phyloP scores from a whole-genome alignment of 2,888 invertebrate genomes.

The Branchellion lobata region DNA sequence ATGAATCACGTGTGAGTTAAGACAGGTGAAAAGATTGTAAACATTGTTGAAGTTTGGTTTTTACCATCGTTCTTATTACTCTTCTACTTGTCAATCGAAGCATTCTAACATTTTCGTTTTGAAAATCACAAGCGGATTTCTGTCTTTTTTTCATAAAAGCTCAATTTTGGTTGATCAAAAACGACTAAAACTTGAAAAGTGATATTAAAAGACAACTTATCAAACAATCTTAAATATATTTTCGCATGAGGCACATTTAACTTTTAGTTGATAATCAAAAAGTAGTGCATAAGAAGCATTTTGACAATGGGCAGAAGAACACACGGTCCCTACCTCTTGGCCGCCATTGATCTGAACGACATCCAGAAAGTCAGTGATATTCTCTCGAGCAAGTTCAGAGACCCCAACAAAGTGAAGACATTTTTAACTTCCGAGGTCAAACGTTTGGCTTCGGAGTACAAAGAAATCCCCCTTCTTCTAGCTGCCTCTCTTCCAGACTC shows the following conservation, averaged over 20 bases:
- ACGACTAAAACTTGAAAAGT: too few species aligned
- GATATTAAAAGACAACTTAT: too few species aligned
- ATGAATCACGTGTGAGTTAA: background rate
- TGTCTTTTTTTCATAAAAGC: too few species aligned
- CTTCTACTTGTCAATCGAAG: background rate
- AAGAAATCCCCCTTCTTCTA: constrained; percentile 52
- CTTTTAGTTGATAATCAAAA: too few species aligned
- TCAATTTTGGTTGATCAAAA: too few species aligned
- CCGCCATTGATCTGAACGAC: constrained; percentile 52
- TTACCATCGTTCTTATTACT: background rate
- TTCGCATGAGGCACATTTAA: too few species aligned
- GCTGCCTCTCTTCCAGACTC: constrained; percentile 52
- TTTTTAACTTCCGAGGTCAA: constrained; percentile 49
- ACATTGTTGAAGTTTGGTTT: background rate
- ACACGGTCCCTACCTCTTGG: constrained; percentile 52
- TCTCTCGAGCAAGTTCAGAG: constrained; percentile 49
- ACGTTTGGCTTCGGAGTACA: constrained; percentile 51
- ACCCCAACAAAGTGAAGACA: constrained; percentile 50
- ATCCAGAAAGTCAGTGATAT: constrained; percentile 52
- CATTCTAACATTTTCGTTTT: background rate
- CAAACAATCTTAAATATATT: too few species aligned
- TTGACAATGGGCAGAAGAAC: constrained; percentile 52
- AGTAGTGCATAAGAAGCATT: too few species aligned
- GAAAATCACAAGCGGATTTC: background rate
- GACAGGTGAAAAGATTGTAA: background rate